Evolutionary conservation across 2,797 vertebrate genomes (phyloP), one percentile per base, ranked within the genome.

Genomic region (Pelochelys cantorii): DNA sequence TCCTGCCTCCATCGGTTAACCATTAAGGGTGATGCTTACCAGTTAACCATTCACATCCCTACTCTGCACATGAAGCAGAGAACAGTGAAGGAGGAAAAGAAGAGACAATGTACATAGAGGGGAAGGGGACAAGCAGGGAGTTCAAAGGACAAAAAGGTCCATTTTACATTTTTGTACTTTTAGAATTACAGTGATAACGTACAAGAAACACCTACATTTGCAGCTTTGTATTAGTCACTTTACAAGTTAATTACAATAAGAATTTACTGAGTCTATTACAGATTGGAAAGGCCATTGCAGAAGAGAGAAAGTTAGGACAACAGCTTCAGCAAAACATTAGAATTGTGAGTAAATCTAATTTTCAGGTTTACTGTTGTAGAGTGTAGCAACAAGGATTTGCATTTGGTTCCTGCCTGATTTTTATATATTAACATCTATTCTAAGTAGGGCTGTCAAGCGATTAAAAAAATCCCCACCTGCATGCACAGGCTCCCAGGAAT

Each of bases 91-190:
- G 88, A 0, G 0, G 75, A 90, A 27, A 27, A 60, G 92, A 54
- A 54, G 84, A 92, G 60, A 75, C 3, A 7, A 94, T 20, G 55
- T 91, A 96, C 84, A 88, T 89, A 94, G 13, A 25, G 6, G 62
- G 93, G 88, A 93, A 0, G 4, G 56, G 90, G 77, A 95, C 54
- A 90, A 54, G 18, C 25, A 90, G 74, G 94, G 90, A 54, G 71
- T 77, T 91, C 79, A 83, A 59, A 87, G 62, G 81, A 23, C 71
- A 91, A 81, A 48, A 56, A 74, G 34, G 62, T 94, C 62, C 53
- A 12, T 71, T 86, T 85, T 83, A 95, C 82, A 94, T 93, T 87
- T 62, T 37, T 78, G 53, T 60, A 59, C 14, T 78, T 94, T 95
- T 95, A 94, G 57, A 94, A 65, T 81, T 85, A 90, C 71, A 25